Conservation (phyloP, 2,888 invertebrate genomes). For the Alloscopus bannaensis region DNA sequence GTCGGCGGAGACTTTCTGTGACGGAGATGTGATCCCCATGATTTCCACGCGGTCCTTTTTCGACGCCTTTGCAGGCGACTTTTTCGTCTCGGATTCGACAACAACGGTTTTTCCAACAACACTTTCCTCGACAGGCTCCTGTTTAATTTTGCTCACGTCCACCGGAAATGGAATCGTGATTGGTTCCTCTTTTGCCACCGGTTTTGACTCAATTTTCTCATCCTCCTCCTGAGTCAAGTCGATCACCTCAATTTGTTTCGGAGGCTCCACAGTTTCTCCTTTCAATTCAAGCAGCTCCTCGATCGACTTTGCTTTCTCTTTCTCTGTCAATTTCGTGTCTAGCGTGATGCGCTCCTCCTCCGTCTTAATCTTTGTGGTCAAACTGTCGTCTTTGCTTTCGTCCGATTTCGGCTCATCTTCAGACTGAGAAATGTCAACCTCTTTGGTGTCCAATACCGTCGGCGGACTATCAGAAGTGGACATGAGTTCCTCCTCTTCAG, state of each 20-base stretch:
- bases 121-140: constrained; percentile 51
- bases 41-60: constrained; percentile 52
- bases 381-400: constrained; percentile 51
- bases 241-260: constrained; percentile 30
- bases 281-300: constrained; percentile 86
- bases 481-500: constrained; percentile 78
- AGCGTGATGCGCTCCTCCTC: constrained; percentile 50
- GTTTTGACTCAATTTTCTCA: neutral
- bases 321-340: constrained; percentile 54
- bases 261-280: constrained; percentile 79
- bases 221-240: constrained; percentile 16
- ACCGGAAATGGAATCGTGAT: neutral
- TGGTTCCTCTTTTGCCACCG: neutral
- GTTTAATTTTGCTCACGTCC: constrained; percentile 9
- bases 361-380: constrained; percentile 31
- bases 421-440: constrained; percentile 44
- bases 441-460: constrained; percentile 59
- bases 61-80: constrained; percentile 21
- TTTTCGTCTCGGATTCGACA: constrained; percentile 14
- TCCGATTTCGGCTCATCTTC: constrained; percentile 51
- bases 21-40: constrained; percentile 17
- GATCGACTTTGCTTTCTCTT: constrained; percentile 75
- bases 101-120: constrained; percentile 77
- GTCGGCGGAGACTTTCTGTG: constrained; percentile 33
- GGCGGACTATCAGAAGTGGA: constrained; percentile 67